Conservation (phyloP, 1,140 invertebrate genomes). For the Monomorium pharaonis region DNA sequence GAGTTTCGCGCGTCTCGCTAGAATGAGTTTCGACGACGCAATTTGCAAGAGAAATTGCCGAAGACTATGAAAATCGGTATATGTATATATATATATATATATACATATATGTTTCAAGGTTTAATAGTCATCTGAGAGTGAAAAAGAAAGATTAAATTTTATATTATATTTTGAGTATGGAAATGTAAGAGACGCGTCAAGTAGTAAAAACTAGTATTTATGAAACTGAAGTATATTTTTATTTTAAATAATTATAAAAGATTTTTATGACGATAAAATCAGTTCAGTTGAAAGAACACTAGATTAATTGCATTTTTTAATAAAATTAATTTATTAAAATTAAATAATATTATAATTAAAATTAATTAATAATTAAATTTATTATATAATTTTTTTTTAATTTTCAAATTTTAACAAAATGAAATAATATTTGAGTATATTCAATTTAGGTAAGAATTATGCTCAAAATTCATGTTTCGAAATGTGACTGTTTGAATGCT, state of each 20-base stretch:
- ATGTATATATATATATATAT: too few species aligned
- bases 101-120: background rate
- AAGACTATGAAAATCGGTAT: slow-evolving; percentile 17
- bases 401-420: background rate
- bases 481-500: background rate
- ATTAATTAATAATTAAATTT: background rate
- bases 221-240: background rate
- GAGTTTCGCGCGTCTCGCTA: slow-evolving; percentile 45
- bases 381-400: background rate
- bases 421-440: background rate
- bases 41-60: slow-evolving; percentile 47
- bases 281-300: background rate
- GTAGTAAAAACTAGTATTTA: background rate
- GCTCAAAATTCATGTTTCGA: background rate
- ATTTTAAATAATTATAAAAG: background rate
- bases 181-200: background rate
- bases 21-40: slow-evolving; percentile 26
- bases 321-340: too few species aligned
- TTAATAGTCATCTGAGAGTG: background rate
- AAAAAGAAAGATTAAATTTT: background rate
- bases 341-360: too few species aligned
- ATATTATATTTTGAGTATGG: background rate
- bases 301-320: background rate
- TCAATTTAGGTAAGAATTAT: background rate
- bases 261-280: background rate